A percentile compares a stretch with the other conserved stretches of the same genome.
phyloP scores from a whole-genome alignment of 2,113 vertebrate genomes.

The Trichechus manatus region DNA sequence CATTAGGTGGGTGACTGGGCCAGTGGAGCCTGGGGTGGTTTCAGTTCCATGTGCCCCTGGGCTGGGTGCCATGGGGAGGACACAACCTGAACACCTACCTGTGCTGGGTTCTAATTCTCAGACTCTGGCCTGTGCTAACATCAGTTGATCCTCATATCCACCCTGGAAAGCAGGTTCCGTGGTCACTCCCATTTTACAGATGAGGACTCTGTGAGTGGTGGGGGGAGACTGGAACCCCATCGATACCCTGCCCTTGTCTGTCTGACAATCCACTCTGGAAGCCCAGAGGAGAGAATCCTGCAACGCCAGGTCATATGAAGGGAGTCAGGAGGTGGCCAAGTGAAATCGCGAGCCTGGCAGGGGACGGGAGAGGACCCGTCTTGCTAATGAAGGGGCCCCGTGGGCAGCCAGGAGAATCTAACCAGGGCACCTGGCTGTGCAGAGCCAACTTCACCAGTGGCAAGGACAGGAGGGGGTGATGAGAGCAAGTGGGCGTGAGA shows the following conservation, averaged over 20 bases:
- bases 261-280: background rate
- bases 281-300: background rate
- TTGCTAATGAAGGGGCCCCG: background rate
- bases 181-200: background rate
- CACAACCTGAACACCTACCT: too few relatives aligned
- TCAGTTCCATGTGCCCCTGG: background rate
- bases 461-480: too few relatives aligned
- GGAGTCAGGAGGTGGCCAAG: background rate
- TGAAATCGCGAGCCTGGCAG: background rate
- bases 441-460: too few relatives aligned
- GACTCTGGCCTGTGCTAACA: background rate
- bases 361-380: too few relatives aligned
- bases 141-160: background rate
- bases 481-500: too few relatives aligned
- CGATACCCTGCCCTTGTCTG: too few relatives aligned
- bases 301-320: too few relatives aligned
- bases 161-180: accelerated
- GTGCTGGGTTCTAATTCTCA: background rate
- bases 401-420: background rate
- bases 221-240: background rate
- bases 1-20: background rate
- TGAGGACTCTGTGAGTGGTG: background rate
- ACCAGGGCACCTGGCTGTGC: too few relatives aligned
- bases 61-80: background rate
- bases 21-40: background rate